Evolutionary conservation across 2,113 vertebrate genomes (phyloP).

Genomic region (Actenoides hombroni): DNA sequence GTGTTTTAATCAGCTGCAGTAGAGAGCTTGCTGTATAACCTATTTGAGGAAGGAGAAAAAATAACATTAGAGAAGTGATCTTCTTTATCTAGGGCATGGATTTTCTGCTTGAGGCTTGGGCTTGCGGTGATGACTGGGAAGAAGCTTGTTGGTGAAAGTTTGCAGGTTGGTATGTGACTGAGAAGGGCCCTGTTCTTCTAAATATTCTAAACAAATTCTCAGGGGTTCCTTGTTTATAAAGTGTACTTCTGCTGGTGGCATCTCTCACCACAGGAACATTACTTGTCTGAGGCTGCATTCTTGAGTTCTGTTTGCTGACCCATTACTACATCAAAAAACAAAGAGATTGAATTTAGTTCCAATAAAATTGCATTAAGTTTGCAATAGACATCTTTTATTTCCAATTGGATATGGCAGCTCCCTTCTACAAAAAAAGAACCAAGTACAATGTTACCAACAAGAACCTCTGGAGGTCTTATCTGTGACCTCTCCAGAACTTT

Average conservation of each 20-base stretch:
- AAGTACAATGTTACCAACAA: background rate
- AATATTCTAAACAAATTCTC: background rate
- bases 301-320: slow-evolving; percentile 45
- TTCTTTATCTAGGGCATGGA: slow-evolving; percentile 31
- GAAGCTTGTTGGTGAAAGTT: background rate
- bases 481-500: slow-evolving; percentile 33
- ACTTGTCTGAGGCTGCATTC: background rate
- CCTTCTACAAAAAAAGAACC: background rate
- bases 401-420: slow-evolving; percentile 57
- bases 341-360: slow-evolving; percentile 60
- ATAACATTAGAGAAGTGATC: slow-evolving; percentile 16
- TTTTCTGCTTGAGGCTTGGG: slow-evolving; percentile 14
- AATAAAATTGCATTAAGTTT: slow-evolving; percentile 58
- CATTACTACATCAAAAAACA: slow-evolving; percentile 46
- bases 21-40: slow-evolving; percentile 8
- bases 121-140: background rate
- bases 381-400: slow-evolving; percentile 38
- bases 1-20: slow-evolving; percentile 2
- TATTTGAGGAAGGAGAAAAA: slow-evolving; percentile 15
- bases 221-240: background rate
- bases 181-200: background rate
- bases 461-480: slow-evolving; percentile 15
- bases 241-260: background rate
- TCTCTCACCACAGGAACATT: background rate
- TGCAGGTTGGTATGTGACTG: background rate